Base-by-base conservation (phyloP, 2,797 vertebrate genomes). In the Poecilia picta region DNA sequence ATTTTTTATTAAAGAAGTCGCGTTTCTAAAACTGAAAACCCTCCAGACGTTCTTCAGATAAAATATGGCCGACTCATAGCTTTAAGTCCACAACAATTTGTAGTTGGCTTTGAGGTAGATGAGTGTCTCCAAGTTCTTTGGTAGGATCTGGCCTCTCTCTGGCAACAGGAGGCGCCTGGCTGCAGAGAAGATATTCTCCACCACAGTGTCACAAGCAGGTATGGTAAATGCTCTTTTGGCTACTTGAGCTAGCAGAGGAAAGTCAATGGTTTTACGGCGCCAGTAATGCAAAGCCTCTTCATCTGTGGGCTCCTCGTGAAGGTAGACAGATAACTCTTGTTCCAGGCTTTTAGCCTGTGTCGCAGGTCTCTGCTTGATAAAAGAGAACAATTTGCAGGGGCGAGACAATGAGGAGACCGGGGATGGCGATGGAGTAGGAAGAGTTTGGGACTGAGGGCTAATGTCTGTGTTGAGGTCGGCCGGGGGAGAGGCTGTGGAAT, bases 61-160 rank as follows among this genome's bases (percentile, higher is more conserved):
- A 78, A 79, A 79, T 0, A 77, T 25, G 62, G 43, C n/a, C 41
- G 28, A 83, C 13, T 73, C 28, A 53, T 41, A 70, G 43, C 46
- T 76, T 87, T 95, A 95, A 73, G 93, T 94, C 96, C 95, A 96
- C 81, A 96, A 89, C 88, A 96, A 88, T 90, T 91, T 94, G 87
- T 95, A 96, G 86, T 96, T 96, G 36, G 95, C 95, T 92, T 96
- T 96, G 91, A 96, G 93, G 94, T 95, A 96, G 92, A 96, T 96
- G 79, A 96, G 92, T 4, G 95, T 96, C 87, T 96, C 96, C 85
- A 96, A 83, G 89, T 96, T 95, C 92, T 96, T 96, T 92, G 96
- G 95, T 90, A 96, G 81, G 74, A 93, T 78, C 20, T 84, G 78
- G 80, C 94, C 93, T 77, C 89, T 90, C 80, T 94, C 93, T 55